phyloP scores from a whole-genome alignment of 2,113 vertebrate genomes.

The Eubucco bourcierii region DNA sequence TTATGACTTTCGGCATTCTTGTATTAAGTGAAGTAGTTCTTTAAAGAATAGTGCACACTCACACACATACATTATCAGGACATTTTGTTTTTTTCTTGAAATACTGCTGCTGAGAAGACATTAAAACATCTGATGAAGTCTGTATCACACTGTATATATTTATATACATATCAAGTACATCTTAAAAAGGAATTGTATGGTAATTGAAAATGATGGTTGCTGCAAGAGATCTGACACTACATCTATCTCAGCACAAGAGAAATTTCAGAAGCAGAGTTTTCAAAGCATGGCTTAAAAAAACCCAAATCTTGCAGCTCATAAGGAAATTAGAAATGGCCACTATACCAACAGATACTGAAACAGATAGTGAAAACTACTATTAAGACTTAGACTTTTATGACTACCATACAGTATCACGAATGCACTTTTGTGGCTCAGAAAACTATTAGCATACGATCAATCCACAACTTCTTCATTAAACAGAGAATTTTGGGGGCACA shows the following conservation, averaged over 20 bases:
- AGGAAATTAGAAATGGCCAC: not conserved
- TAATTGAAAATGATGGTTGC: not conserved
- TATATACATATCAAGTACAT: not conserved
- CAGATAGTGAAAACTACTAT: not conserved
- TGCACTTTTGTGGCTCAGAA: not conserved
- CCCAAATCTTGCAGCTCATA: not conserved
- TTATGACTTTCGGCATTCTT: not conserved
- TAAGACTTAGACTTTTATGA: not conserved
- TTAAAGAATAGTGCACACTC: not conserved
- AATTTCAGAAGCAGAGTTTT: not conserved
- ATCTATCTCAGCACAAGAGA: not conserved
- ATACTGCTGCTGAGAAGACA: not conserved
- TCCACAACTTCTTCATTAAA: not conserved
- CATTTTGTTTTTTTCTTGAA: conserved; percentile 5
- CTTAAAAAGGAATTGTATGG: not conserved
- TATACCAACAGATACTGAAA: not conserved
- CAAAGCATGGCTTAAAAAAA: not conserved
- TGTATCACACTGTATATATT: not conserved
- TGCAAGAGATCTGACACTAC: not conserved
- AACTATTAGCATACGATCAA: not conserved
- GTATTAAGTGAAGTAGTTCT: conserved; percentile 1
- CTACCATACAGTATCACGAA: not conserved
- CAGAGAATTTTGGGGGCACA: not conserved
- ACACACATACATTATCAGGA: not conserved
- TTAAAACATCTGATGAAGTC: conserved; percentile 19